Percentiles rank a stretch among this genome's conserved stretches.
These are phyloP conservation scores for Brachyrhaphis roseni DNA, from an alignment of 2,797 vertebrate genomes.

Conservation along the genomic window DNA sequence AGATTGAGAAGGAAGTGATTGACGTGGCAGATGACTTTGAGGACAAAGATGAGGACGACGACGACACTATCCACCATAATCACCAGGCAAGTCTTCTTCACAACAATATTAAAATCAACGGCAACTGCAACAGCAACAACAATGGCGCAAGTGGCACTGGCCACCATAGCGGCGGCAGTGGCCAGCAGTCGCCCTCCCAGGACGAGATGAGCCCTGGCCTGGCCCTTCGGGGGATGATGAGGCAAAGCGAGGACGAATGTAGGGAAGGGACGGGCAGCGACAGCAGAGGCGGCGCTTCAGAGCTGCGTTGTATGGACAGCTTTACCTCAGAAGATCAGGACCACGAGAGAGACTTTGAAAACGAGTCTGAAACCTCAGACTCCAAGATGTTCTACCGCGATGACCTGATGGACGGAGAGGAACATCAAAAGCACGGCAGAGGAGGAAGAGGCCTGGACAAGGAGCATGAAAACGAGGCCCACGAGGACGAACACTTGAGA, in stretches of 20 bases:
- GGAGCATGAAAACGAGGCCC: conserved; percentile 70
- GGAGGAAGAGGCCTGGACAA: conserved; percentile 67
- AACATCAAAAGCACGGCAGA: conserved; percentile 73
- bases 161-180: conserved; percentile 80
- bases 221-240: conserved; percentile 91
- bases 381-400: conserved; percentile 90
- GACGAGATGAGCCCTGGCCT: conserved; percentile 95
- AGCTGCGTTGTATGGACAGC: conserved; percentile 92
- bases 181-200: conserved; percentile 93
- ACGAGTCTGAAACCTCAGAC: conserved; percentile 96
- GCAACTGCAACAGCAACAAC: conserved; percentile 82
- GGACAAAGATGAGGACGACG: conserved; percentile 94
- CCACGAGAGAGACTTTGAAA: conserved; percentile 97
- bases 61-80: conserved; percentile 78
- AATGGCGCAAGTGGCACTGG: conserved; percentile 74
- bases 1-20: conserved; percentile 99
- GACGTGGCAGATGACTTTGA: conserved; percentile 96
- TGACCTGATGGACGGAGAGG: conserved; percentile 92
- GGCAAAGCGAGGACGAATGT: conserved; percentile 88
- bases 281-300: conserved; percentile 81
- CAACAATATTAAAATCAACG: conserved; percentile 81
- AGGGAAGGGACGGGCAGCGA: conserved; percentile 82
- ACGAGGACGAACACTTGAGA: conserved; percentile 84
- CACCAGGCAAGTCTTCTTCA: conserved; percentile 77
- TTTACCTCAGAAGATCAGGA: conserved; percentile 99